These are phyloP conservation scores for Lacerta viridis DNA, from an alignment of 2,797 vertebrate genomes.

Conservation along the genomic window DNA sequence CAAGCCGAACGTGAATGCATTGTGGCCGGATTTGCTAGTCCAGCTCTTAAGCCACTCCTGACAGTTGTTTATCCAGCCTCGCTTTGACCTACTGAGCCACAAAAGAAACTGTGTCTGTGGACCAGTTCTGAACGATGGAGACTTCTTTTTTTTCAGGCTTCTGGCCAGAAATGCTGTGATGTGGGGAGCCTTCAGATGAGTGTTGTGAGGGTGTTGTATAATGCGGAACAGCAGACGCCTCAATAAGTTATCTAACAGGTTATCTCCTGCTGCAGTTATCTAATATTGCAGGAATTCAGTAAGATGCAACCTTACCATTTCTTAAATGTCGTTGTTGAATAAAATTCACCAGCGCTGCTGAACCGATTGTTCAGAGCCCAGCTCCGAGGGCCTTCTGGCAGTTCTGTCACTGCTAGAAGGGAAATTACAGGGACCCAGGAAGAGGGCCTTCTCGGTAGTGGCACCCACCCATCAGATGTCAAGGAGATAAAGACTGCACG, in stretches of 20 bases:
- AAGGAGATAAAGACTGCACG: too few species aligned
- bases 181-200: not conserved
- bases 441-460: too few species aligned
- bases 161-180: not conserved
- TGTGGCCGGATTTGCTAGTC: not conserved
- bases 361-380: too few species aligned
- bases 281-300: not conserved
- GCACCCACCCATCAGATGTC: too few species aligned
- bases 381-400: too few species aligned
- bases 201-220: not conserved
- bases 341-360: too few species aligned
- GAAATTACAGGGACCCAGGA: too few species aligned
- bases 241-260: not conserved
- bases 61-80: not conserved
- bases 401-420: too few species aligned
- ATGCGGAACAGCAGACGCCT: not conserved
- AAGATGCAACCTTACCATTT: not conserved
- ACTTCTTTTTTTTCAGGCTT: not conserved
- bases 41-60: constrained; percentile 12
- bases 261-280: not conserved
- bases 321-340: not conserved
- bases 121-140: not conserved
- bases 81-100: constrained; percentile 23
- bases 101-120: constrained; percentile 3
- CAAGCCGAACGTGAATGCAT: not conserved